Percentiles rank a stretch among this genome's conserved stretches.
phyloP scores from a whole-genome alignment of 2,113 vertebrate species.

The Notothenia coriiceps region DNA sequence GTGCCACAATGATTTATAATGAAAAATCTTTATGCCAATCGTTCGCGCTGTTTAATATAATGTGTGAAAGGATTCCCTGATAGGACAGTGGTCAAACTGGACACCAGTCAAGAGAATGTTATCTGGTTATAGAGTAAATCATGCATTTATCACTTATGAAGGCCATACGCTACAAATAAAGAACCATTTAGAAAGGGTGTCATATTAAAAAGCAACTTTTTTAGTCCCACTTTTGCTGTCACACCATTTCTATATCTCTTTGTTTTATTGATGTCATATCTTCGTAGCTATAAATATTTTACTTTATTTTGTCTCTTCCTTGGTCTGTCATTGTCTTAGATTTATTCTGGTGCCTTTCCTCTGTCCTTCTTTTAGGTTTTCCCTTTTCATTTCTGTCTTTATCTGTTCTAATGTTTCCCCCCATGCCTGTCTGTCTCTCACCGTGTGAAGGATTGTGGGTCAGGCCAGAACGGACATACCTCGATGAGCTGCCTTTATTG shows the following conservation, averaged over 20 bases:
- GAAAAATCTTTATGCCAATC: no score
- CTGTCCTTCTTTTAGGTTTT: background rate
- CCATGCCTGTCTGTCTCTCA: background rate
- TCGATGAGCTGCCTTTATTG: constrained; percentile 32
- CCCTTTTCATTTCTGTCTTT: background rate
- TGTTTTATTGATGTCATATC: no score
- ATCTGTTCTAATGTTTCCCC: background rate
- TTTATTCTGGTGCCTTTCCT: background rate
- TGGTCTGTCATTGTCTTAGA: no score
- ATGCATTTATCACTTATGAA: background rate
- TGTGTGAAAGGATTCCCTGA: no score
- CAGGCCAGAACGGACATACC: constrained; percentile 14
- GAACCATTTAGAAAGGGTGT: background rate
- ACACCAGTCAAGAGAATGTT: no score
- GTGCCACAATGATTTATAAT: no score
- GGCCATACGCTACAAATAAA: background rate
- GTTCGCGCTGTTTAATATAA: no score
- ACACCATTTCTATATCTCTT: no score
- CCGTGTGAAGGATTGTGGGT: constrained; percentile 35
- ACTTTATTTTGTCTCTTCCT: background rate
- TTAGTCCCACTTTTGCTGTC: no score
- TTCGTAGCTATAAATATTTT: background rate
- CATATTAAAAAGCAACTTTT: background rate
- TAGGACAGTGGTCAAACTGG: no score
- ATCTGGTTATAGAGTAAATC: background rate